phyloP scores from a whole-genome alignment of 2,797 vertebrate genomes.

The Cuculus canorus region DNA sequence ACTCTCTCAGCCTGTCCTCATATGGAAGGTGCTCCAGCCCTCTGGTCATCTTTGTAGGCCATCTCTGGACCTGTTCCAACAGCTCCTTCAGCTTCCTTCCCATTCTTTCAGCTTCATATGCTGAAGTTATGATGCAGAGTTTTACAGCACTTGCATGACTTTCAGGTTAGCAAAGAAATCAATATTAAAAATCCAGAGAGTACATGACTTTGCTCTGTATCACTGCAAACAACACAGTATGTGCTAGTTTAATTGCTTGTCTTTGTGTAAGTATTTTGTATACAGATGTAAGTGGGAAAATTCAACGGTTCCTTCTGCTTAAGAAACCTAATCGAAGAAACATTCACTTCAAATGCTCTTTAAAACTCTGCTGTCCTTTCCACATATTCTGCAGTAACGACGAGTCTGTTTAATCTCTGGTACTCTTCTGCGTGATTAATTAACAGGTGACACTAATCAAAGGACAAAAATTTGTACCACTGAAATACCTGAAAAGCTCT shows the following conservation, averaged over 20 bases:
- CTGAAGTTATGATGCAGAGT: not conserved
- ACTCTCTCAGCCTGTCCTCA: too few species aligned
- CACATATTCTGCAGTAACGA: accelerated
- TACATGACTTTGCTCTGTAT: not conserved
- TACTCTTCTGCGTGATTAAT: not conserved
- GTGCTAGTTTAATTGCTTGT: not conserved
- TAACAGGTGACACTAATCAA: not conserved
- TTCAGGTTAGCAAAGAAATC: not conserved
- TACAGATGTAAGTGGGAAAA: not conserved
- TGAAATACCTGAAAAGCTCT: not conserved
- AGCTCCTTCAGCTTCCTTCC: too few species aligned
- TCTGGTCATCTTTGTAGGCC: too few species aligned
- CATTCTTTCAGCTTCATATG: too few species aligned
- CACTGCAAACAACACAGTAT: not conserved
- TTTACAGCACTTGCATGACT: not conserved
- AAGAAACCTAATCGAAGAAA: not conserved
- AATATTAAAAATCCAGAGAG: not conserved
- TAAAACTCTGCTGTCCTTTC: not conserved
- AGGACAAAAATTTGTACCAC: not conserved
- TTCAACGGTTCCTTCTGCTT: not conserved
- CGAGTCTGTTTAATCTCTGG: not conserved
- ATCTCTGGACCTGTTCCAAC: too few species aligned
- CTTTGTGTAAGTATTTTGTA: not conserved
- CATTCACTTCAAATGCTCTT: not conserved
- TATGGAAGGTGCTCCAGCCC: too few species aligned